Evolutionary conservation across 2,113 vertebrate species (phyloP), one percentile per base, ranked within the genome.

Genomic region (Eretmochelys imbricata): DNA sequence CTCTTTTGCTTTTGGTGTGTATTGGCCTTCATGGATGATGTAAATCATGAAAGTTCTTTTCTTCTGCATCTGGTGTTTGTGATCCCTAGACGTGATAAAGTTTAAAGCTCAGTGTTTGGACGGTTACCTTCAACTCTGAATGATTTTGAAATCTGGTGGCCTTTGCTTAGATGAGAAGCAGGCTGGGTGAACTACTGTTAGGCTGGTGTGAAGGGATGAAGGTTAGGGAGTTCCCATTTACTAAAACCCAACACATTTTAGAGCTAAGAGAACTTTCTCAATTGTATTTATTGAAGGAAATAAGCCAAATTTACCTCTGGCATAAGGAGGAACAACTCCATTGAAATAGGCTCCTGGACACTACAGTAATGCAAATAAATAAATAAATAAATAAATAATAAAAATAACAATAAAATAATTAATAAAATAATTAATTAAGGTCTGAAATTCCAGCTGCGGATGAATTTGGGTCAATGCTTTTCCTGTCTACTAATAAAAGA

Each of bases 41-140:
- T 96, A 96, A 96, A 96, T 96, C 48, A 90, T 69, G 49, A 88
- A 83, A 8, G 22, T 80, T 94, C 55, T 87, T 93, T 90, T 92
- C 80, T 87, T 75, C 91, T 84, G 20, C 69, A 80, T 90, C 91
- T 53, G 29, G 94, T 93, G 72, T 81, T 89, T 97, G 87, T 85
- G 29, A 80, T 88, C 82, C 50, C 3, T 76, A 84, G 24, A 31
- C 53, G 29, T 83, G 55, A 84, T 79, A 84, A 86, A 80, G 20
- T 96, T 89, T 91, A 78, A 89, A 91, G 54, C 19, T 31, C 46
- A 48, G 25, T n/a, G 42, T 55, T 89, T 88, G 49, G 31, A 24
- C 42, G 53, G 49, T 94, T 88, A 51, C 91, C 59, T 95, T 96
- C 92, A 91, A n/a, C 84, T 91, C 78, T 54, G 38, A 85, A 78